Evolutionary conservation across 2,888 invertebrate species (phyloP), one percentile per base, ranked within the genome.

Genomic region (Frankliniella intonsa): DNA sequence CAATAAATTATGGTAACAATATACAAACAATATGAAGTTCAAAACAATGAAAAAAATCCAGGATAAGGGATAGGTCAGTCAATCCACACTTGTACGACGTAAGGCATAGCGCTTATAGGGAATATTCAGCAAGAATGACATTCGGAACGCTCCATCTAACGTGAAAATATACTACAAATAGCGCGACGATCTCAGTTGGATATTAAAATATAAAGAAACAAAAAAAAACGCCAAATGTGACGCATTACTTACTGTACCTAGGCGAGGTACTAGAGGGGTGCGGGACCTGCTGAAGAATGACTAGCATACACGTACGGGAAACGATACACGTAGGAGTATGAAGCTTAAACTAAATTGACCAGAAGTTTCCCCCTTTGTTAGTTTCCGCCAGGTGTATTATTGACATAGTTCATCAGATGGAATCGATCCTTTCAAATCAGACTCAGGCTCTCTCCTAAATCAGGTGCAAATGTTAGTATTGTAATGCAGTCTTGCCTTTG

Each of bases 1-100:
- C 69, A 76, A 76, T 76, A 76, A 76, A 25, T 76, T 76, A 76
- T 76, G 69, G 69, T 76, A 76, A 76, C 69, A 25, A 76, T 76
- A 76, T 8, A 76, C 69, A 76, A 22, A 76, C 22, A 76, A 76
- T 76, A 22, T 12, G 22, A 25, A 62, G 62, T 62, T 62, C 5
- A 17, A 62, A 62, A 62, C 0, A 62, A 62, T 62, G 62, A 62
- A 62, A 19, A n/a, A 62, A 38, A 38, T 38, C 38, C 38, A 38
- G 38, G 38, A 38, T 3, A 38, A 38, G 38, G 38, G 38, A 38
- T 38, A 38, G 38, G 38, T 38, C 38, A 38, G 38, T 38, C 38
- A 38, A 38, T 38, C 5, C 38, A 5, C 38, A 2, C 38, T 38
- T 38, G 38, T 38, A 38, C 38, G 38, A 38, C 5, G 38, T 5